Evolutionary conservation across 2,888 invertebrate genomes (phyloP), one percentile per base, ranked within the genome.

Genomic region (Ferrisia virgata): DNA sequence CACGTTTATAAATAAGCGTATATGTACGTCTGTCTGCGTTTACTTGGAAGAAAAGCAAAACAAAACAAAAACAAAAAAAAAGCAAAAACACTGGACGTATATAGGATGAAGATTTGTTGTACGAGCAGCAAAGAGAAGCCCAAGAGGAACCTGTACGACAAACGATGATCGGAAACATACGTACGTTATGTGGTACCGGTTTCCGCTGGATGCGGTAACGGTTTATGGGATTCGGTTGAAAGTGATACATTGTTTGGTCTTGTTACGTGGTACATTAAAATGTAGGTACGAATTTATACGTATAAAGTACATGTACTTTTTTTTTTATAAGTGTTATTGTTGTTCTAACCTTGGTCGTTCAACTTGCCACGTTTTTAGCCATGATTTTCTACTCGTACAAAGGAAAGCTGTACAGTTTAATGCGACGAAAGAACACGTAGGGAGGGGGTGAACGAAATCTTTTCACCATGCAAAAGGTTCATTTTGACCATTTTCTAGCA

Each of bases 231-330:
- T 64, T 64, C 64, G 64, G 28, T 64, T 25, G 25, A 64, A 64
- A 64, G 64, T 64, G 53, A 64, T 64, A 64, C 64, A 64, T 64
- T 53, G 53, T 53, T 53, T 47, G 47, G 47, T 47, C 47, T 47
- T 47, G n/a, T 47, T 11, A 47, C 13, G 13, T 1, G 40, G n/a
- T 5, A 39, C 11, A 39, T 39, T 39, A 39, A 39, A 39, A 39
- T 39, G 39, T 39, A 39, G 5, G 39, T 39, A 11, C 39, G 39
- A 39, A 11, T 39, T 39, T 39, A 39, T 53, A 53, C 40, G 40
- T 40, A 13, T 40, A 40, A 43, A 3, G 43, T 43, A n/a, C 43
- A 6, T n/a, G 43, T 43, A 43, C n/a, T n/a, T 43, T n/a, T 15
- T 15, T 43, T 43, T n/a, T n/a, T 53, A 8, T n/a, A n/a, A n/a